Conservation (phyloP, 2,113 vertebrate species). For the Mandrillus leucophaeus region DNA sequence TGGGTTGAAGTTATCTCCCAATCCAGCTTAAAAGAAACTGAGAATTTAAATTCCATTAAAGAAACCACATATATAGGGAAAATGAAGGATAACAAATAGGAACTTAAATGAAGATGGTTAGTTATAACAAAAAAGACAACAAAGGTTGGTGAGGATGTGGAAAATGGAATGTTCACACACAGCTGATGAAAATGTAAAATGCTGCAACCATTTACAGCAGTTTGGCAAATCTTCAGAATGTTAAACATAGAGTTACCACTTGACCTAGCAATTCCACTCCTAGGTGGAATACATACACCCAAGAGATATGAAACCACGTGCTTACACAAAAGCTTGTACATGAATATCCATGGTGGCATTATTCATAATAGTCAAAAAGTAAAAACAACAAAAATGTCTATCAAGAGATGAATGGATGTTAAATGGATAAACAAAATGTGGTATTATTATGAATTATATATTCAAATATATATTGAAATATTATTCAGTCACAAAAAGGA, state of each 20-base stretch:
- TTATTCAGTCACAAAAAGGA: background rate
- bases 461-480: background rate
- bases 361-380: background rate
- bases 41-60: constrained; percentile 31
- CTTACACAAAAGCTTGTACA: background rate
- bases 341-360: background rate
- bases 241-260: background rate
- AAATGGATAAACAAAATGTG: background rate
- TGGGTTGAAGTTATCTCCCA: background rate
- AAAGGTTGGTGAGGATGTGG: background rate
- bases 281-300: background rate
- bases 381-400: background rate
- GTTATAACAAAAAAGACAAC: constrained; percentile 19
- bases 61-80: constrained; percentile 3
- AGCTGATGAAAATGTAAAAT: constrained; percentile 25
- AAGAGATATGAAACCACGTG: background rate
- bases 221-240: background rate
- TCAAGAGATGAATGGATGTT: background rate
- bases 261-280: background rate
- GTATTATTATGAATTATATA: background rate
- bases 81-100: background rate
- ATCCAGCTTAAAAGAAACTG: constrained; percentile 4
- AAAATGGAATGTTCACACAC: background rate
- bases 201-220: background rate
- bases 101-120: background rate